phyloP scores from a whole-genome alignment of 1,140 invertebrate genomes.

The Drosophila jambulina region DNA sequence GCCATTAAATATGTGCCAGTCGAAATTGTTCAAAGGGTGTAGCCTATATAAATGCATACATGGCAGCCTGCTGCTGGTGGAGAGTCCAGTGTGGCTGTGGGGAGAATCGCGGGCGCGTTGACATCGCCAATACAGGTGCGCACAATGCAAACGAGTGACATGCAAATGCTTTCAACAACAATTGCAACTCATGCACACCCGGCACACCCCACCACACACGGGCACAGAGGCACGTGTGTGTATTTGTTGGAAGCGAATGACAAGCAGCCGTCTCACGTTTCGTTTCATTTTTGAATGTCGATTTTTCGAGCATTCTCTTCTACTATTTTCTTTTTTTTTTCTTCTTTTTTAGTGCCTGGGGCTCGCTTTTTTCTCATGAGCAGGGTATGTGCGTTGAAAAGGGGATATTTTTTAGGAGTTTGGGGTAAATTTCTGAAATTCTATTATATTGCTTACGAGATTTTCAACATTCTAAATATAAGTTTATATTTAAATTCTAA shows the following conservation, averaged over 20 bases:
- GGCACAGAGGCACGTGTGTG: neutral
- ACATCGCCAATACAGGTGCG: conserved; percentile 79
- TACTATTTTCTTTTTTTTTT: conserved; percentile 18
- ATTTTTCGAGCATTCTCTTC: conserved; percentile 57
- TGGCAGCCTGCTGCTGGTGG: neutral
- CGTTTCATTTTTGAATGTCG: conserved; percentile 78
- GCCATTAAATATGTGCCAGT: conserved; percentile 62
- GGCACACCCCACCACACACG: conserved; percentile 13
- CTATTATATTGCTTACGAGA: rapidly evolving
- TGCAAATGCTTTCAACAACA: conserved; percentile 84
- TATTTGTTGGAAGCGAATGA: conserved; percentile 22
- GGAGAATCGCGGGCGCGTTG: conserved; percentile 48
- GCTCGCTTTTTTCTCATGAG: conserved; percentile 35
- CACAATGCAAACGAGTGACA: conserved; percentile 79
- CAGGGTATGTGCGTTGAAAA: conserved; percentile 13
- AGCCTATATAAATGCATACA: conserved; percentile 1
- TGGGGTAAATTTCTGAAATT: neutral
- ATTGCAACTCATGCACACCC: conserved; percentile 73
- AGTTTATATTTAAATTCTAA: neutral
- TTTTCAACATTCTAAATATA: neutral
- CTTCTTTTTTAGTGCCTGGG: conserved; percentile 24
- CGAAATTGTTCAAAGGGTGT: conserved; percentile 29
- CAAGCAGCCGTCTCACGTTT: conserved; percentile 66
- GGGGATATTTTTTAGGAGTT: neutral
- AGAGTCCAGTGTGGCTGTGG: neutral